Percentiles rank a stretch among this genome's conserved stretches.
phyloP scores from a whole-genome alignment of 92 coral and sea anemone species.

The Actinernus sp. region DNA sequence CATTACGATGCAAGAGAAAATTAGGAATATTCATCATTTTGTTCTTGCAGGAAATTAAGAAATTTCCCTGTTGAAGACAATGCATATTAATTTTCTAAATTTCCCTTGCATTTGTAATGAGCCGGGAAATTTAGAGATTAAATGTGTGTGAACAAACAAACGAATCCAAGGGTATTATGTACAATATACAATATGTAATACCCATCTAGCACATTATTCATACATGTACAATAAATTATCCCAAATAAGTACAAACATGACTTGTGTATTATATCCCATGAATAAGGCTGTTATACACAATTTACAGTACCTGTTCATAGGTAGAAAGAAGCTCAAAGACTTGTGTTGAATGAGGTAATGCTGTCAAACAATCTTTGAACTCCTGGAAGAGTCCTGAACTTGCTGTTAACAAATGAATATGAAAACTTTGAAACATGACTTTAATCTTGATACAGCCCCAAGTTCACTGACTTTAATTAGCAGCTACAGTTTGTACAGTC shows the following conservation, averaged over 20 bases:
- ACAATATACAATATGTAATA: not conserved
- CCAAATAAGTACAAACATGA: conserved; percentile 1
- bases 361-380: conserved; percentile 77
- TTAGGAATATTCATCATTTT: not conserved
- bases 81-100: too few species aligned
- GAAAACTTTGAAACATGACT: not conserved
- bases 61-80: too few species aligned
- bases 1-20: too few species aligned
- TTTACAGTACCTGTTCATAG: conserved; percentile 81
- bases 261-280: too few species aligned
- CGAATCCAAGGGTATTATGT: conserved; percentile 1
- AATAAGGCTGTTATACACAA: not conserved
- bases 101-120: too few species aligned
- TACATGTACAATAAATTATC: not conserved
- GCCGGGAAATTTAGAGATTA: too few species aligned
- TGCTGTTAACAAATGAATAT: conserved; percentile 40
- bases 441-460: too few species aligned
- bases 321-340: conserved; percentile 85
- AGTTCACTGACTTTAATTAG: too few species aligned
- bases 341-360: conserved; percentile 79
- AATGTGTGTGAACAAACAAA: not conserved
- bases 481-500: too few species aligned
- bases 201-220: not conserved
- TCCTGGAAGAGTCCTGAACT: conserved; percentile 86
- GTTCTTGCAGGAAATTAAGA: not conserved